Evolutionary conservation across 2,888 invertebrate genomes (phyloP).

Genomic region (Drosophila silvestris): DNA sequence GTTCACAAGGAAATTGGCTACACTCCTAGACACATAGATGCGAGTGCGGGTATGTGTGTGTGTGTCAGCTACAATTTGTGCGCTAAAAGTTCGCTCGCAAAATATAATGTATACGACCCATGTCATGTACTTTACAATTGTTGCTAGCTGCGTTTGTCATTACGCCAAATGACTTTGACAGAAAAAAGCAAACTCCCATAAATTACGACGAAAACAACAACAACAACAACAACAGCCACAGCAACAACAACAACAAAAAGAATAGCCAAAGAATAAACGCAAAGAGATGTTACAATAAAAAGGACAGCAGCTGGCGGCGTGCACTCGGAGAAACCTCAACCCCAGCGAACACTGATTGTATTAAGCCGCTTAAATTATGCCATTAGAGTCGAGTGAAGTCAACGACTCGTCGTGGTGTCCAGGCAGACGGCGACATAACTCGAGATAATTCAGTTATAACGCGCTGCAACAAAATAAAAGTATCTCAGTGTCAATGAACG

Average conservation of each 20-base stretch:
- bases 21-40: conserved; percentile 7
- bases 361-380: conserved; percentile 67
- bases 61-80: conserved; percentile 43
- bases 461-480: conserved; percentile 25
- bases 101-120: conserved; percentile 65
- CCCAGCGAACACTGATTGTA: conserved; percentile 49
- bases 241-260: conserved; percentile 15
- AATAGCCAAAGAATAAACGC: conserved; percentile 2
- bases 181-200: conserved; percentile 41
- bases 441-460: conserved; percentile 74
- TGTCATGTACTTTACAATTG: conserved; percentile 77
- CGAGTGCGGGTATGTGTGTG: neutral
- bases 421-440: conserved; percentile 63
- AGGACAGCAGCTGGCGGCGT: conserved; percentile 57
- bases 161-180: conserved; percentile 69
- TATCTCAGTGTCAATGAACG: conserved; percentile 54
- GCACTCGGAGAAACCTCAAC: conserved; percentile 21
- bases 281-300: conserved; percentile 24
- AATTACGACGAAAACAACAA: conserved; percentile 38
- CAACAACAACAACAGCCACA: conserved; percentile 26
- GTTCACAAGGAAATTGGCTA: conserved; percentile 67
- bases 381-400: conserved; percentile 62
- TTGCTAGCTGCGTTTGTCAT: conserved; percentile 72
- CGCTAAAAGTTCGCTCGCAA: conserved; percentile 57
- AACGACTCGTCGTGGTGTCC: conserved; percentile 54